Conservation (phyloP, 2,888 invertebrate species). For the Phaonia tiefii region DNA sequence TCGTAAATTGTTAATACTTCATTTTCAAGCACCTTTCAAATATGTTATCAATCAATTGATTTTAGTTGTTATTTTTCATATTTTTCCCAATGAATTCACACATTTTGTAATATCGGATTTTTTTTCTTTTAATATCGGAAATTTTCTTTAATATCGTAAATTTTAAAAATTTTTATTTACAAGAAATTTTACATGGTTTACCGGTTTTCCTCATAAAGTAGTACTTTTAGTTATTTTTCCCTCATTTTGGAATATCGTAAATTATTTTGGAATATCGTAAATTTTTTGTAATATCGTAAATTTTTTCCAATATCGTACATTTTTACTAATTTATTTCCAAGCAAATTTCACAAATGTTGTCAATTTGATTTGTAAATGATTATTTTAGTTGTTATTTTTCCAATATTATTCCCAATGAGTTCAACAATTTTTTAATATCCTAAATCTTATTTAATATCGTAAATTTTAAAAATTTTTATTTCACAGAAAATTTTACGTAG, state of each 20-base stretch:
- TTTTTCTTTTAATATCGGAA: background rate
- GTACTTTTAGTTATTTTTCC: background rate
- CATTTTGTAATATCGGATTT: background rate
- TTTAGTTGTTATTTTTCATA: no score
- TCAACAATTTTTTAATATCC: background rate
- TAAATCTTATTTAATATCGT: background rate
- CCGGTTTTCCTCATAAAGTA: no score
- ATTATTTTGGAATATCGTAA: background rate
- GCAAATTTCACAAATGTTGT: no score
- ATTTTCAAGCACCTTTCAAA: no score
- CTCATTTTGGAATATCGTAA: background rate
- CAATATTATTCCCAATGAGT: no score
- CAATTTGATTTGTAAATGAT: no score
- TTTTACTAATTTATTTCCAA: background rate
- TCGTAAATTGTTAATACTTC: background rate
- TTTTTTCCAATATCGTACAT: background rate
- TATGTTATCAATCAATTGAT: no score
- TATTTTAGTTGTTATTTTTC: no score
- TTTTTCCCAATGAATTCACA: no score
- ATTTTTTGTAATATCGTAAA: constrained; percentile 2
- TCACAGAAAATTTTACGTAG: no score
- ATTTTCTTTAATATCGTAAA: background rate
- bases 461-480: background rate
- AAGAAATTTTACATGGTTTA: no score
- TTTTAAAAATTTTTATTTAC: background rate